Evolutionary conservation across 2,113 vertebrate genomes (phyloP).

Genomic region (Onychorhynchus coronatus): DNA sequence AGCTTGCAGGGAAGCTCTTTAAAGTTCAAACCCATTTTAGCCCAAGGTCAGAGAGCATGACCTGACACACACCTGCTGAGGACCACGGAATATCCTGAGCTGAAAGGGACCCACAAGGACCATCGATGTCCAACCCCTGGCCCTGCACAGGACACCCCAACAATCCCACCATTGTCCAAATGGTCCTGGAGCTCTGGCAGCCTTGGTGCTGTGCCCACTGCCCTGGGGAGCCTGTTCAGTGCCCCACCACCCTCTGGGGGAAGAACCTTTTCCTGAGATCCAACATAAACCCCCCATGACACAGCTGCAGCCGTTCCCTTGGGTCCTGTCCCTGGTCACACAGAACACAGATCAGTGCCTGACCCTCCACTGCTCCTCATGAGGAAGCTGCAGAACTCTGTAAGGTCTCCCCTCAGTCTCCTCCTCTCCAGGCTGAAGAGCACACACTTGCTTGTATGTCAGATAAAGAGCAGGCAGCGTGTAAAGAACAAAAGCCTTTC

Average conservation of each 20-base stretch:
- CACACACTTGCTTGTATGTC: background rate
- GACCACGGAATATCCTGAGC: background rate
- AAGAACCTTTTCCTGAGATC: background rate
- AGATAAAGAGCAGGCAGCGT: background rate
- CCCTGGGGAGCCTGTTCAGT: background rate
- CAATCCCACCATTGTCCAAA: accelerated
- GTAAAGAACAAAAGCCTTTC: background rate
- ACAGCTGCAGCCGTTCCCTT: background rate
- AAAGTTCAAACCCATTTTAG: background rate
- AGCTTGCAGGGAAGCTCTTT: background rate
- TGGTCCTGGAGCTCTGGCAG: background rate
- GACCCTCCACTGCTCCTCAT: background rate
- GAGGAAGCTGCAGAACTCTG: background rate
- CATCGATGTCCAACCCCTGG: background rate
- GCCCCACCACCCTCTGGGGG: background rate
- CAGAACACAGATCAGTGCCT: background rate
- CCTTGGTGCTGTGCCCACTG: background rate
- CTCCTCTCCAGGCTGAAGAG: background rate
- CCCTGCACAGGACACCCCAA: background rate
- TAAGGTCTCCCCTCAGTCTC: background rate
- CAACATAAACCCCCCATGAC: background rate
- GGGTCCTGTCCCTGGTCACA: background rate
- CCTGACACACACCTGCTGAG: background rate
- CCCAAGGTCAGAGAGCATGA: background rate
- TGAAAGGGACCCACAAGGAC: background rate